phyloP scores from a whole-genome alignment of 2,113 vertebrate species.

The Rhinogobius similis region DNA sequence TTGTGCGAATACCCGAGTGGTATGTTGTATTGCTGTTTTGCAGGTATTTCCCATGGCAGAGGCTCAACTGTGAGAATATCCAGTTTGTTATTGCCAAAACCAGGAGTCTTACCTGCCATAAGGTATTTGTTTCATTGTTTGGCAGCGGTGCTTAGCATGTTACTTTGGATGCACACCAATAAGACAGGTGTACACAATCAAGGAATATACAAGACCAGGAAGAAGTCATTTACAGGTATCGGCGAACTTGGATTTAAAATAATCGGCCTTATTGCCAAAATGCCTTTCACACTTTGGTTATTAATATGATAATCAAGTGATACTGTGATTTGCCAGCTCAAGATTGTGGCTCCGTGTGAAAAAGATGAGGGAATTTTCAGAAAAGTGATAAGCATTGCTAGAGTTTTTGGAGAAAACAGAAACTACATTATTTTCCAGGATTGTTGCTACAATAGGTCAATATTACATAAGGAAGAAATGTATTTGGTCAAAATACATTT shows the following conservation, averaged over 20 bases:
- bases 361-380: neutral
- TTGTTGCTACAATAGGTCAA: too few relatives aligned
- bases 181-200: constrained; percentile 15
- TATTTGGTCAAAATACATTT: neutral
- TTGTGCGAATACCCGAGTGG: neutral
- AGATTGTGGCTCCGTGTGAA: neutral
- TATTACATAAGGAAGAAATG: too few relatives aligned
- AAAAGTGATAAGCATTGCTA: neutral
- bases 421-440: too few relatives aligned
- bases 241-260: neutral
- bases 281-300: neutral
- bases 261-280: neutral
- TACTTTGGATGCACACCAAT: constrained; percentile 7
- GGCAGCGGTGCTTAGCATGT: constrained; percentile 1
- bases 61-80: constrained; percentile 1
- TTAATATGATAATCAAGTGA: neutral
- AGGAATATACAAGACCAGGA: constrained; percentile 4
- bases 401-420: too few relatives aligned
- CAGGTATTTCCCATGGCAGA: constrained; percentile 2
- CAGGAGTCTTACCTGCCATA: constrained; percentile 12
- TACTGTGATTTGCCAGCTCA: neutral
- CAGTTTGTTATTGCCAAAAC: constrained; percentile 1
- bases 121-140: constrained; percentile 10
- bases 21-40: neutral
- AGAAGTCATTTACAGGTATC: constrained; percentile 1